These are phyloP conservation scores for Patella ulyssiponensis DNA, from an alignment of 2,888 invertebrate genomes.

Conservation along the genomic window DNA sequence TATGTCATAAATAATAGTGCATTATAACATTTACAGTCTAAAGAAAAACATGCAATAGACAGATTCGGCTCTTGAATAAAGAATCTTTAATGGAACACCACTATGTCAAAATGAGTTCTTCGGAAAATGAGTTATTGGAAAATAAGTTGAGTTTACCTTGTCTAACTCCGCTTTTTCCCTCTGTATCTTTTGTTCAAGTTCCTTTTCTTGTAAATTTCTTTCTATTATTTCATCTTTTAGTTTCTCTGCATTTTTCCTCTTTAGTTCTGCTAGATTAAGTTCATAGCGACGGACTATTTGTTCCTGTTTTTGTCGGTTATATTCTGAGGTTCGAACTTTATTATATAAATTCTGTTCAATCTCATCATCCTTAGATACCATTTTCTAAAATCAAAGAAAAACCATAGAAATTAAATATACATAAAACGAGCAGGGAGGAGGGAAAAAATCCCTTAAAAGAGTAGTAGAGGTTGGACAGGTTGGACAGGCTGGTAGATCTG, in stretches of 20 bases:
- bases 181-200: slow-evolving; percentile 62
- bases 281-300: slow-evolving; percentile 62
- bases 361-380: slow-evolving; percentile 68
- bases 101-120: no score
- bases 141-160: slow-evolving; percentile 53
- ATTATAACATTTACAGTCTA: no score
- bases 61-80: no score
- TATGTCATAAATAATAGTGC: no score
- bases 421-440: not conserved
- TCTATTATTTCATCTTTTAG: slow-evolving; percentile 60
- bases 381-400: slow-evolving; percentile 55
- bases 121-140: no score
- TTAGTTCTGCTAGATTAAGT: slow-evolving; percentile 56
- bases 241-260: slow-evolving; percentile 58
- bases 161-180: slow-evolving; percentile 66
- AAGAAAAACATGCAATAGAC: no score
- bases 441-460: no score
- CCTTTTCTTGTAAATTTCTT: slow-evolving; percentile 53
- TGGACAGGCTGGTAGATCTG: not conserved
- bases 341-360: slow-evolving; percentile 63
- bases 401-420: slow-evolving; percentile 12
- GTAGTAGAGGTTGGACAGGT: not conserved
- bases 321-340: slow-evolving; percentile 66
- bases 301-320: slow-evolving; percentile 68
- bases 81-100: no score